These are phyloP conservation scores for Puntigrus tetrazona DNA, from an alignment of 2,113 vertebrate genomes.

Conservation along the genomic window DNA sequence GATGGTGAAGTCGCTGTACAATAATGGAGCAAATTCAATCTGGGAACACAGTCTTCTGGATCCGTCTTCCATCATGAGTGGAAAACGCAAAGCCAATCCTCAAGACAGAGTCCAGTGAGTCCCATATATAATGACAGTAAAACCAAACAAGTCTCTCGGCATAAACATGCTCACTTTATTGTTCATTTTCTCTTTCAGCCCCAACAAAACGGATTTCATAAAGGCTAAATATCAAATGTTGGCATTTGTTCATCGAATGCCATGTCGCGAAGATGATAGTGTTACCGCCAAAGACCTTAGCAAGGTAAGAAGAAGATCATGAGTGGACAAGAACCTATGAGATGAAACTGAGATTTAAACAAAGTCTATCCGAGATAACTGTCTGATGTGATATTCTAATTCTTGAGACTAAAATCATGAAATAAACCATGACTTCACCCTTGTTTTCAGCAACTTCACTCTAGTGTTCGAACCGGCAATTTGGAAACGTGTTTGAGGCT, in stretches of 20 bases:
- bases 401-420: background rate
- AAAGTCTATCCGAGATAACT: background rate
- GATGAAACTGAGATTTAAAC: background rate
- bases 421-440: background rate
- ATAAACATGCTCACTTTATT: background rate
- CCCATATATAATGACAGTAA: background rate
- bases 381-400: background rate
- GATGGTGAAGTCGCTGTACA: conserved; percentile 97
- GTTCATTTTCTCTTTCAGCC: conserved; percentile 71
- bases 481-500: conserved; percentile 93
- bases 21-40: conserved; percentile 97
- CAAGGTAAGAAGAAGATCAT: conserved; percentile 78
- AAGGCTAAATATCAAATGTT: conserved; percentile 98
- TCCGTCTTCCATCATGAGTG: conserved; percentile 90
- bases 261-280: conserved; percentile 94
- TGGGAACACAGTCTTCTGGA: conserved; percentile 98
- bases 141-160: background rate
- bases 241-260: conserved; percentile 93
- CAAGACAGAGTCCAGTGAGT: conserved; percentile 98
- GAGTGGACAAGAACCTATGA: background rate
- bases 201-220: conserved; percentile 98
- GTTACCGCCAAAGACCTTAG: conserved; percentile 97
- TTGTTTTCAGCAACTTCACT: conserved; percentile 91
- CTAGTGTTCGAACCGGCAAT: conserved; percentile 95
- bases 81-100: conserved; percentile 92